Evolutionary conservation across 2,888 invertebrate genomes (phyloP).

Genomic region (Platycheirus albimanus): DNA sequence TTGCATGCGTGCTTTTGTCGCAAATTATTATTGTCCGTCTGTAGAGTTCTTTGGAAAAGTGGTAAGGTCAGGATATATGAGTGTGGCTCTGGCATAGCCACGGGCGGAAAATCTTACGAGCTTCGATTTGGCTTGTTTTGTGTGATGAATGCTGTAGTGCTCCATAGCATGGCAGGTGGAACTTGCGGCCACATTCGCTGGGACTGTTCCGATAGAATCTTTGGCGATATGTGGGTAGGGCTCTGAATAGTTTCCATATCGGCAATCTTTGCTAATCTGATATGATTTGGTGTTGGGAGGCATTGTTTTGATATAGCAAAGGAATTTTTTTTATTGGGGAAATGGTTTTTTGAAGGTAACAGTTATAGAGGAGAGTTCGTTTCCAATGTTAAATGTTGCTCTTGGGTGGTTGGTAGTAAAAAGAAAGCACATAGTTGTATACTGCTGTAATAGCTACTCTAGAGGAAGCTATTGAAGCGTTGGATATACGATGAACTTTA

Average conservation of each 20-base stretch:
- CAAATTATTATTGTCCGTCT: constrained; percentile 55
- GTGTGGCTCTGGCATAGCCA: constrained; percentile 11
- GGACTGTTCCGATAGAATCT: constrained; percentile 60
- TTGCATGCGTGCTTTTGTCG: constrained; percentile 74
- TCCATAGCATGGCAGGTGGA: constrained; percentile 60
- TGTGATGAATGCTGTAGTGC: constrained; percentile 58
- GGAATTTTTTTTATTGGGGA: constrained; percentile 25
- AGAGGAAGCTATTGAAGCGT: no score
- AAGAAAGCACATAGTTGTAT: no score
- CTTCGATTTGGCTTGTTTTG: constrained; percentile 67
- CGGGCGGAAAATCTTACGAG: constrained; percentile 26
- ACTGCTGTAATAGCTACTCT: no score
- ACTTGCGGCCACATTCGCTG: constrained; percentile 39
- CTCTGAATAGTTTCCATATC: constrained; percentile 22
- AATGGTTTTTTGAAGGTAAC: constrained; percentile 32
- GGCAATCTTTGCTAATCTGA: constrained; percentile 47
- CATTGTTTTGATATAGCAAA: constrained; percentile 34
- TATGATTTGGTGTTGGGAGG: constrained; percentile 51
- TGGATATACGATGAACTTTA: no score
- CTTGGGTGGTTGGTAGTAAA: not conserved
- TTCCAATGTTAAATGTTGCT: not conserved
- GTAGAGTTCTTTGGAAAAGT: constrained; percentile 13
- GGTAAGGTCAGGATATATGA: not conserved
- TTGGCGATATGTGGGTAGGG: constrained; percentile 64
- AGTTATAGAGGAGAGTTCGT: constrained; percentile 44